Conservation (phyloP, 2,113 vertebrate species). For the Barbus barbus region DNA sequence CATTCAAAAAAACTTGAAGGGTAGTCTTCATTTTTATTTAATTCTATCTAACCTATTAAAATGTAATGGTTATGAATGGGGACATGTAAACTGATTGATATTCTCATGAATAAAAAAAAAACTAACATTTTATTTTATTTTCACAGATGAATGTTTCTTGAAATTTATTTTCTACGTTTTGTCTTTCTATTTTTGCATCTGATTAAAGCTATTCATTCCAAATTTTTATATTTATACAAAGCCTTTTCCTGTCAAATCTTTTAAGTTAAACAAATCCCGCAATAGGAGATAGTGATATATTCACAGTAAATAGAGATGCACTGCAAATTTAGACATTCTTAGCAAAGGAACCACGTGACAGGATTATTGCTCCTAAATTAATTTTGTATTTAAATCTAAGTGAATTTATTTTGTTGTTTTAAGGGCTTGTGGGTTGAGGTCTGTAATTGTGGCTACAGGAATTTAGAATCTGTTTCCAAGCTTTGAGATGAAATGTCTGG, state of each 20-base stretch:
- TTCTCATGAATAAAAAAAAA: neutral
- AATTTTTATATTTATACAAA: neutral
- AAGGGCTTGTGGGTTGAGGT: neutral
- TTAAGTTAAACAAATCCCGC: neutral
- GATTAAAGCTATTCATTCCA: neutral
- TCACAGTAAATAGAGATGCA: neutral
- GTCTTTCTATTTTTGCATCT: neutral
- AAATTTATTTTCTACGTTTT: too few relatives aligned
- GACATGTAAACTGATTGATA: neutral
- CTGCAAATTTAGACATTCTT: neutral
- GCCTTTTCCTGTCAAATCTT: neutral
- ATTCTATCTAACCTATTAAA: neutral
- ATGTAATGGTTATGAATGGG: neutral
- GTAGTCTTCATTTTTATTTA: neutral
- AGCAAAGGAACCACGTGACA: neutral
- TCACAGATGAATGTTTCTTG: too few relatives aligned
- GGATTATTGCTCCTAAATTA: neutral
- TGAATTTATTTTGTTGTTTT: neutral
- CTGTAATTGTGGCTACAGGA: neutral
- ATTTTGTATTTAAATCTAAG: neutral
- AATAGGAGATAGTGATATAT: neutral
- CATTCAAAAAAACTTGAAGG: too few relatives aligned
- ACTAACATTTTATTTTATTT: too few relatives aligned
- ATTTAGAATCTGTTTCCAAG: slow-evolving; percentile 5
- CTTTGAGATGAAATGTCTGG: neutral